Percentiles rank a stretch among this genome's conserved stretches.
Conservation (phyloP, 2,888 invertebrate species). For the Saturnia pavonia region DNA sequence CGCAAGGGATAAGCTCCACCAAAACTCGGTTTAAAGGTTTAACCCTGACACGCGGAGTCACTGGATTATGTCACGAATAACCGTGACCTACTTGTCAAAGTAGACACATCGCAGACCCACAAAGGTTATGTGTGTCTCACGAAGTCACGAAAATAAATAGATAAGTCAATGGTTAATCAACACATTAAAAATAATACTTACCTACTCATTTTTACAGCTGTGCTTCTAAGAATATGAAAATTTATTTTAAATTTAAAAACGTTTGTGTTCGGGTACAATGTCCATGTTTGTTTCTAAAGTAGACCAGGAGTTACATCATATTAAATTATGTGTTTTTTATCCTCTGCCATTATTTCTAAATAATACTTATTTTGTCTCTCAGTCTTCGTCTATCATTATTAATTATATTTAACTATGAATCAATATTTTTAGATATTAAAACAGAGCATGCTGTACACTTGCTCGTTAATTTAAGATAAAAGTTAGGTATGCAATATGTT, state of each 20-base stretch:
- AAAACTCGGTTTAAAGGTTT: constrained; percentile 14
- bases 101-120: constrained; percentile 21
- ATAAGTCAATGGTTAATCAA: constrained; percentile 10
- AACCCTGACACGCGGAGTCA: constrained; percentile 19
- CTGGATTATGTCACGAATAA: constrained; percentile 24
- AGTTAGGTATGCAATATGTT: constrained; percentile 6
- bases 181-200: neutral
- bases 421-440: neutral
- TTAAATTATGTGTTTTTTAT: neutral
- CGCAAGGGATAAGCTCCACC: constrained; percentile 14
- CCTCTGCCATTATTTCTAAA: neutral
- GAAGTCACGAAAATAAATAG: constrained; percentile 10
- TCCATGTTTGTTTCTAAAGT: too few relatives aligned
- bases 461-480: neutral
- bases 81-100: constrained; percentile 22
- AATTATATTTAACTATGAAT: neutral
- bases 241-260: neutral
- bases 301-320: neutral
- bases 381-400: neutral
- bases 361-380: neutral
- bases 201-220: neutral
- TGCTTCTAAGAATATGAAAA: neutral
- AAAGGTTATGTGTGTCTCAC: constrained; percentile 16
- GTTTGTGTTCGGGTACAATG: neutral
- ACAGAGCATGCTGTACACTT: neutral